phyloP scores from a whole-genome alignment of 2,797 vertebrate species.

The Sebastes hopkinsi region DNA sequence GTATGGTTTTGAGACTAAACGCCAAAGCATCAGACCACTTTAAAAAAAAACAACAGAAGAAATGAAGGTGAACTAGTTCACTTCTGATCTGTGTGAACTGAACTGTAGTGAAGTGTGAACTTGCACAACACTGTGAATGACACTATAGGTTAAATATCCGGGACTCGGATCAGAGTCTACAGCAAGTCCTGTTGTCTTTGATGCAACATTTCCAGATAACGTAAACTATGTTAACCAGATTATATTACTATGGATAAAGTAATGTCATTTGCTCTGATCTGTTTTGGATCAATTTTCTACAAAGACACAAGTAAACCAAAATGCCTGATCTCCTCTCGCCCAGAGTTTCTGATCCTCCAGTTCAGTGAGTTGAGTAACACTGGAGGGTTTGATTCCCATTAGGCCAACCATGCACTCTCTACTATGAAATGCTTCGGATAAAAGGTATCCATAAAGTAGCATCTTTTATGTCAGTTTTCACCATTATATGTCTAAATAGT shows the following conservation, averaged over 20 bases:
- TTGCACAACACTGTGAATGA: too few species aligned
- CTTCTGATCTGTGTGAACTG: too few species aligned
- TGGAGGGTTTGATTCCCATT: not conserved
- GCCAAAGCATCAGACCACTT: too few species aligned
- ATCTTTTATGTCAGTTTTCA: not conserved
- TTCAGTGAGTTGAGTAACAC: not conserved
- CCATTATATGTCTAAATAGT: not conserved
- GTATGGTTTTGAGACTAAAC: too few species aligned
- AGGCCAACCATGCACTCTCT: not conserved
- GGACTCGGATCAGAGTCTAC: not conserved
- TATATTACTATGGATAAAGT: not conserved
- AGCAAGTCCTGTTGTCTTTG: not conserved
- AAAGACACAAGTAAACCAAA: not conserved
- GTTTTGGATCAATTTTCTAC: not conserved
- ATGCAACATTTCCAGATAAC: not conserved
- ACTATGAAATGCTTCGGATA: not conserved
- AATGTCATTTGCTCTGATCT: not conserved
- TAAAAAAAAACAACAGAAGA: too few species aligned
- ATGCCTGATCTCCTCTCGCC: not conserved
- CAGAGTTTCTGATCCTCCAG: not conserved
- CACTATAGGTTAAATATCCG: not conserved
- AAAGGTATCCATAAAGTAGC: not conserved
- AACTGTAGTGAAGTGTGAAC: too few species aligned
- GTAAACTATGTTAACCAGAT: not conserved
- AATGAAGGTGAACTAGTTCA: too few species aligned